These are phyloP conservation scores for Caranx ignobilis DNA, from an alignment of 2,113 vertebrate genomes.

Conservation along the genomic window DNA sequence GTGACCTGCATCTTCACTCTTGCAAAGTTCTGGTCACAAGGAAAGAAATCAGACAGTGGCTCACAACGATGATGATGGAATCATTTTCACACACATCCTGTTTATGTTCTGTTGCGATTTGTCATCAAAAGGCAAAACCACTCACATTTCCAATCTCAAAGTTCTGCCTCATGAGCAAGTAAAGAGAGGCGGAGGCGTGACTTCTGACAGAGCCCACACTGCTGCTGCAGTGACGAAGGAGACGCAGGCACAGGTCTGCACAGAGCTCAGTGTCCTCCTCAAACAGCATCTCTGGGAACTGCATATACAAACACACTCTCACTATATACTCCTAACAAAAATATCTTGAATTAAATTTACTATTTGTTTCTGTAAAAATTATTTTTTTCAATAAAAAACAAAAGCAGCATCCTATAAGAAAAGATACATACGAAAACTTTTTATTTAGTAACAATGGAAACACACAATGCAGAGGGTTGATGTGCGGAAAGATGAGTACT, in stretches of 20 bases:
- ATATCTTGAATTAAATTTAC: background rate
- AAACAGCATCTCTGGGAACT: conserved; percentile 96
- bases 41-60: background rate
- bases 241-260: conserved; percentile 91
- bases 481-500: background rate
- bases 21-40: conserved; percentile 88
- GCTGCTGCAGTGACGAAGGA: conserved; percentile 93
- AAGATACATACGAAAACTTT: background rate
- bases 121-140: conserved; percentile 5
- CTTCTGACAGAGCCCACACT: conserved; percentile 86
- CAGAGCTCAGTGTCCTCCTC: conserved; percentile 95
- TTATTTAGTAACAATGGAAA: background rate
- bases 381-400: background rate
- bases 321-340: background rate
- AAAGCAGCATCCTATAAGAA: background rate
- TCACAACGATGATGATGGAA: background rate
- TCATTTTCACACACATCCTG: background rate
- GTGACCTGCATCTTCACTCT: conserved; percentile 97
- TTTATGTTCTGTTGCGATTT: background rate
- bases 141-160: conserved; percentile 94
- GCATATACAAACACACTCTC: conserved; percentile 17
- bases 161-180: conserved; percentile 96
- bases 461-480: no score
- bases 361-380: background rate
- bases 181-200: conserved; percentile 93